These are phyloP conservation scores for Lingula anatina DNA, from an alignment of 2,888 invertebrate species.

Conservation along the genomic window DNA sequence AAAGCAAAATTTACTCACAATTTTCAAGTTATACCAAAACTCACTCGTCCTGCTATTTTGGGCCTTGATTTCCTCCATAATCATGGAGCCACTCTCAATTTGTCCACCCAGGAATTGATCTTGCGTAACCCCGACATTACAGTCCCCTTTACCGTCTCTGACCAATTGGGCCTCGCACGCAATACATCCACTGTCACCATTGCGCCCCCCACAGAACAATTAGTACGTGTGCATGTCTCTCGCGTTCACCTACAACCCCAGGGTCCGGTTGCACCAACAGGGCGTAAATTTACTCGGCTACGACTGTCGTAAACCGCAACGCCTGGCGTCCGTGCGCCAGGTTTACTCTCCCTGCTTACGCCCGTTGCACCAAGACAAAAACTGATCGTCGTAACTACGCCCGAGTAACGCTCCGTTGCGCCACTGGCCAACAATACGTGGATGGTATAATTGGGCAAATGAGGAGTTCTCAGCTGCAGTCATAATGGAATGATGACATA, in stretches of 20 bases:
- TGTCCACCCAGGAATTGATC: not conserved
- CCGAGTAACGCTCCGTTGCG: too few relatives aligned
- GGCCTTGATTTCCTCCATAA: slow-evolving; percentile 1
- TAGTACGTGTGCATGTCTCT: not conserved
- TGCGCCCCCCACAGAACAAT: not conserved
- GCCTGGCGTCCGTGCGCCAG: too few relatives aligned
- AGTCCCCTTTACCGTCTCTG: not conserved
- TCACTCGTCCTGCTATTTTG: not conserved
- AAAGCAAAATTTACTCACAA: not conserved
- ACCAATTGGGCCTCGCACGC: not conserved
- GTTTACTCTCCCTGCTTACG: too few relatives aligned
- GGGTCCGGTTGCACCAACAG: too few relatives aligned
- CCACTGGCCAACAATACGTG: too few relatives aligned
- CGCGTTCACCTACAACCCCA: not conserved
- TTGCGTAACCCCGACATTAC: not conserved
- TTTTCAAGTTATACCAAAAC: not conserved
- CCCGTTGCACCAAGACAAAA: too few relatives aligned
- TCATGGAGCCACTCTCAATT: not conserved
- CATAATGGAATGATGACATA: too few relatives aligned
- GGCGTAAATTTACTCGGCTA: too few relatives aligned
- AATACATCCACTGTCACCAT: not conserved
- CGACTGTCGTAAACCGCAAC: too few relatives aligned
- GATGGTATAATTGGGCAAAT: too few relatives aligned
- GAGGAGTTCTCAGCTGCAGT: too few relatives aligned
- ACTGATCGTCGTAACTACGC: too few relatives aligned